Evolutionary conservation across 1,140 invertebrate genomes (phyloP), one percentile per base, ranked within the genome.

Genomic region (Cotesia typhae): DNA sequence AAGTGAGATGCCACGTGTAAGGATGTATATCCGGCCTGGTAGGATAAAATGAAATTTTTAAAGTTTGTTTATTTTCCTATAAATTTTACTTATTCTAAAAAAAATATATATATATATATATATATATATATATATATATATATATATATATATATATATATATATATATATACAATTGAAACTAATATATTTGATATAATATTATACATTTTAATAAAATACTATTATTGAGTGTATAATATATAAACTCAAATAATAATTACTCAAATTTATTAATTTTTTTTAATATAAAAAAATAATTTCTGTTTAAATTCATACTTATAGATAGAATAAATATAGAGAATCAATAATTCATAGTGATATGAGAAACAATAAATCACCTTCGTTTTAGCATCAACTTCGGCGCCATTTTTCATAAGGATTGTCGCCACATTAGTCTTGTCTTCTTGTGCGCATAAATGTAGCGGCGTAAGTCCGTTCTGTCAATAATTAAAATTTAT

Each of bases 1-100:
- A 98, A 98, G 85, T 99, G 98, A 76, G 94, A 94, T 61, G 98
- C 98, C 47, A 98, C 95, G 86, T 99, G 97, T 17, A 99, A 88
- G 12, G 98, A 97, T 28, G 98, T 98, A 86, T 99, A 99, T 1
- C 97, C 98, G 77, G 96, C 94, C 89, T 92, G 74, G 53, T 47
- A 67, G 7, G 47, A 71, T 28, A 70, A 36, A 35, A 67, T 60
- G 14, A 65, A 68, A 70, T 37, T 35, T 9, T 52, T 47, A 38
- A 20, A 52, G 41, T 47, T 5, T 53, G 7, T 9, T 14, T 14
- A 14, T 14, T 37, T 2, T 38, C 28, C 7, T 0, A 61, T 14
- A 36, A 10, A 35, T 20, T 51, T 28, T 57, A 3, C 38, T 59
- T 51, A 63, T n/a, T 69, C 67, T 9, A 37, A 38, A n/a, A 67